Evolutionary conservation across 2,797 vertebrate genomes (phyloP).

Genomic region (Karalla daura): DNA sequence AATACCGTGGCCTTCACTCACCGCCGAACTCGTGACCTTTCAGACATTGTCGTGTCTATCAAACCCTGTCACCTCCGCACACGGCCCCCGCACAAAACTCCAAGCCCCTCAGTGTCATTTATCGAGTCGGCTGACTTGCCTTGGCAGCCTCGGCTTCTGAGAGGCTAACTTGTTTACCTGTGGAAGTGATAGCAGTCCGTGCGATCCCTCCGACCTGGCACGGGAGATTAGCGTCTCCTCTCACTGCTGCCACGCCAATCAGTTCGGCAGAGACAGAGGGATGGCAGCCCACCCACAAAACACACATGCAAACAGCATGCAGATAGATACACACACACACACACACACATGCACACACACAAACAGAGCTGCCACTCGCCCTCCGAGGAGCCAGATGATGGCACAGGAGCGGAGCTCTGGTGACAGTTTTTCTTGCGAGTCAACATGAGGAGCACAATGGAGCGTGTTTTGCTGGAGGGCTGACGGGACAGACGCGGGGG

Average conservation of each 20-base stretch:
- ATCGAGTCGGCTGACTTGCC: conserved; percentile 41
- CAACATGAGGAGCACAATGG: conserved; percentile 66
- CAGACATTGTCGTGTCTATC: conserved; percentile 11
- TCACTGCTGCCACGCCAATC: conserved; percentile 69
- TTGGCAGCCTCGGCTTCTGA: conserved; percentile 50
- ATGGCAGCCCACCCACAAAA: conserved; percentile 68
- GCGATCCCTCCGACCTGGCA: conserved; percentile 64
- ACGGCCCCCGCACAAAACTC: conserved; percentile 9
- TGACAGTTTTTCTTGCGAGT: conserved; percentile 69
- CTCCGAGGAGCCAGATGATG: conserved; percentile 62
- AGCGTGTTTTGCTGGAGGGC: conserved; percentile 68
- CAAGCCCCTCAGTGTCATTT: conserved; percentile 33
- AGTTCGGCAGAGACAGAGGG: conserved; percentile 53
- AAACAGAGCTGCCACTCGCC: conserved; percentile 16
- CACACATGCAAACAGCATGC: conserved; percentile 57
- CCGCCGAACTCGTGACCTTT: conserved; percentile 24
- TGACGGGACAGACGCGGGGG: conserved; percentile 42
- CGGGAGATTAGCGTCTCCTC: conserved; percentile 69
- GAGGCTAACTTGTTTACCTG: conserved; percentile 59
- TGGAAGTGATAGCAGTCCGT: conserved; percentile 52
- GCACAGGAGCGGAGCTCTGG: conserved; percentile 49
- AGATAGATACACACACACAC: conserved; percentile 14
- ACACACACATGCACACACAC: no score
- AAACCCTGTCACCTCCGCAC: conserved; percentile 10
- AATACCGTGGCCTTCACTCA: not conserved